Percentiles rank a stretch among this genome's conserved stretches.
Conservation (phyloP, 2,888 invertebrate species). For the Hyles lineata region DNA sequence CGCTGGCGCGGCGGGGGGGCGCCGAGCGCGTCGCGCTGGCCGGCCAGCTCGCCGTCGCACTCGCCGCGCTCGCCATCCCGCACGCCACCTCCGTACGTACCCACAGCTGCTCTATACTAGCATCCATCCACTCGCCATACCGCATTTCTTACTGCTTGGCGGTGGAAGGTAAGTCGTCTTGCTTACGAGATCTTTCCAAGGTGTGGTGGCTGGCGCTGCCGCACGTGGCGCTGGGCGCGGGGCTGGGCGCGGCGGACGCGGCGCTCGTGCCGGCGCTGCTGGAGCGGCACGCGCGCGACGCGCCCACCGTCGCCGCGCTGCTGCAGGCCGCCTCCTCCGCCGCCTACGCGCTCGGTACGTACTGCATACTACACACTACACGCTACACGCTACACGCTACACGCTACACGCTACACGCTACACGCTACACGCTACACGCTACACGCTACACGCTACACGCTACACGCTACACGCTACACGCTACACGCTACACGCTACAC, state of each 20-base stretch:
- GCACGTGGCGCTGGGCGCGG: conserved; percentile 72
- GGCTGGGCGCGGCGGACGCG: conserved; percentile 71
- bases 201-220: conserved; percentile 61
- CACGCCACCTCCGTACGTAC: conserved; percentile 54
- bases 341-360: conserved; percentile 65
- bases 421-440: too few species aligned
- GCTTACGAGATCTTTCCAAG: conserved; percentile 40
- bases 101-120: neutral
- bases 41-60: conserved; percentile 60
- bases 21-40: conserved; percentile 69
- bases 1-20: conserved; percentile 55
- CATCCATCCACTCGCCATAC: neutral
- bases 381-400: too few species aligned
- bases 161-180: neutral
- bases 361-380: too few species aligned
- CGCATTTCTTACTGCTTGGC: neutral
- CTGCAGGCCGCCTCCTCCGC: conserved; percentile 71
- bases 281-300: conserved; percentile 49
- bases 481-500: too few species aligned
- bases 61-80: conserved; percentile 65
- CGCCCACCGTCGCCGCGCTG: conserved; percentile 67
- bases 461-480: too few species aligned
- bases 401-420: too few species aligned
- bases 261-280: conserved; percentile 75
- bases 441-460: too few species aligned